A percentile compares a stretch with the other conserved stretches of the same genome.
Evolutionary conservation across 2,888 invertebrate genomes (phyloP).

Genomic region (Tanytarsus gracilentus): DNA sequence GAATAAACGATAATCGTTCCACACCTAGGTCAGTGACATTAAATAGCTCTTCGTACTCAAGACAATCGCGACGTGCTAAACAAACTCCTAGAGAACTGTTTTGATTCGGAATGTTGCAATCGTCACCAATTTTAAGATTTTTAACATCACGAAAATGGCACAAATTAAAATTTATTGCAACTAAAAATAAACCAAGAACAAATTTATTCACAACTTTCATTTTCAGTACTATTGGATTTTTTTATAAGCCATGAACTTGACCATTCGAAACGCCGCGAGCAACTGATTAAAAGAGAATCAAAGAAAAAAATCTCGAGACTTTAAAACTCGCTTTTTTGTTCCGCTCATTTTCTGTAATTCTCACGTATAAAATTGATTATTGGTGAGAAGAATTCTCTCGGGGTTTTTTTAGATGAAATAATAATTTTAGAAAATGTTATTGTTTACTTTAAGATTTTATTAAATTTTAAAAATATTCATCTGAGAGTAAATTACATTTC

Average conservation of each 20-base stretch:
- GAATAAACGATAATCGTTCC: conserved; percentile 13
- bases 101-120: conserved; percentile 24
- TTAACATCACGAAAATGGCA: not conserved
- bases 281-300: not conserved
- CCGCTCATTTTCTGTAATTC: not conserved
- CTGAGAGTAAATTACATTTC: not conserved
- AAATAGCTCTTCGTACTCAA: conserved; percentile 14
- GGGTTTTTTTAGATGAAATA: not conserved
- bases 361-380: not conserved
- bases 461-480: not conserved
- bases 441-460: not conserved
- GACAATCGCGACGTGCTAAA: not conserved
- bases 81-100: conserved; percentile 16
- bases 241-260: conserved; percentile 4
- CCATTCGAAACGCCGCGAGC: not conserved
- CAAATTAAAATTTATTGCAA: not conserved
- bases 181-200: not conserved
- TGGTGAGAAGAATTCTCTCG: too few species aligned
- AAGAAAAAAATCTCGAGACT: not conserved
- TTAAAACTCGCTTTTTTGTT: not conserved
- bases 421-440: not conserved
- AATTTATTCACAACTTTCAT: not conserved
- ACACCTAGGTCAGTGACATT: conserved; percentile 20
- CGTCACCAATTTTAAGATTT: not conserved
- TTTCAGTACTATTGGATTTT: not conserved